Evolutionary conservation across 2,113 vertebrate species (phyloP).

Genomic region (Fregata magnificens): DNA sequence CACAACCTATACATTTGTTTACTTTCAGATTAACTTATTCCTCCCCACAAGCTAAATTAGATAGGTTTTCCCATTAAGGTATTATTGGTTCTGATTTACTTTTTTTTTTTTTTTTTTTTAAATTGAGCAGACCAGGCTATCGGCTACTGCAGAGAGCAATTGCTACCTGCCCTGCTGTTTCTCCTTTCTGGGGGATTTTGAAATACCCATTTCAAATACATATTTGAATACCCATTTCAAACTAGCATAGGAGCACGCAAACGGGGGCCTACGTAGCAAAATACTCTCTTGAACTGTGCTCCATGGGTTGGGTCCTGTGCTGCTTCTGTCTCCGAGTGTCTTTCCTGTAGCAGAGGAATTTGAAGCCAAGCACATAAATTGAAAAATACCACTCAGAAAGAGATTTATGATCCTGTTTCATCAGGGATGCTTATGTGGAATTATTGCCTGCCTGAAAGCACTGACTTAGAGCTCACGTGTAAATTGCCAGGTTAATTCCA

Average conservation of each 20-base stretch:
- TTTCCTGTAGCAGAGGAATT: not conserved
- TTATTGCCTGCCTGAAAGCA: constrained; percentile 21
- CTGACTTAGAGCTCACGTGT: constrained; percentile 37
- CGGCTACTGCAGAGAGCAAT: not conserved
- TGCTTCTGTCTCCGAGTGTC: not conserved
- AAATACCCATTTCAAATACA: not conserved
- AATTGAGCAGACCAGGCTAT: not conserved
- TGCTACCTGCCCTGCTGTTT: not conserved
- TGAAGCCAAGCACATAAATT: not conserved
- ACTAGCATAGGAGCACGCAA: not conserved
- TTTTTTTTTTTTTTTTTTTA: not conserved
- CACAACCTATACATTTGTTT: not conserved
- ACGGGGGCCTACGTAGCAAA: not conserved
- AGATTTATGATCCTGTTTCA: constrained; percentile 35
- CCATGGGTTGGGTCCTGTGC: not conserved
- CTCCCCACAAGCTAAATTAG: not conserved
- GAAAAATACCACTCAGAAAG: not conserved
- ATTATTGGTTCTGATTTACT: not conserved
- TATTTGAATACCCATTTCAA: not conserved
- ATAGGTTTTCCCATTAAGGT: not conserved
- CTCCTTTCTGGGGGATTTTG: not conserved
- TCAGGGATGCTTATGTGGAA: not conserved
- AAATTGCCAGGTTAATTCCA: constrained; percentile 30
- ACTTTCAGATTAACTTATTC: not conserved
- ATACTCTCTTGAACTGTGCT: not conserved